These are phyloP conservation scores for Atopsyche davidsoni DNA, from an alignment of 1,140 invertebrate genomes.

Conservation along the genomic window DNA sequence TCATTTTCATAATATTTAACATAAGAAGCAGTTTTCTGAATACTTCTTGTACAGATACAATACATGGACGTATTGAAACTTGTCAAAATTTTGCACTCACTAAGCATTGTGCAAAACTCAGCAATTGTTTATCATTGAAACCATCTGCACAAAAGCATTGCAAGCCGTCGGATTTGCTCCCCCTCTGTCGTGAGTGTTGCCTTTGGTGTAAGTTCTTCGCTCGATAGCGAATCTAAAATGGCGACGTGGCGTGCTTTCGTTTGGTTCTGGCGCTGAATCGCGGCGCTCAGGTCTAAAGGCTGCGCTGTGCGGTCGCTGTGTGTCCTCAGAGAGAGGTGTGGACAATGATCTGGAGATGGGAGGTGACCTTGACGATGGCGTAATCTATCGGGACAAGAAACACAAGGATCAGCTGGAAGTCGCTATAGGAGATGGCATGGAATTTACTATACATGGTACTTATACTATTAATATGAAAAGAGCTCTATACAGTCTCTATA, in stretches of 20 bases:
- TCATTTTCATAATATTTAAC: too few relatives aligned
- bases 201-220: background rate
- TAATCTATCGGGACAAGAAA: constrained; percentile 80
- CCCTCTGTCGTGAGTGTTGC: background rate
- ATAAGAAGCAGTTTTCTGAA: too few relatives aligned
- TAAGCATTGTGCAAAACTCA: too few relatives aligned
- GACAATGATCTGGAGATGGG: constrained; percentile 59
- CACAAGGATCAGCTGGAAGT: constrained; percentile 84
- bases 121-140: too few relatives aligned
- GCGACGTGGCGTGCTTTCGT: constrained; percentile 30
- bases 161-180: too few relatives aligned
- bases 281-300: constrained; percentile 47
- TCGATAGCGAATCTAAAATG: constrained; percentile 21
- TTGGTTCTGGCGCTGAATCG: constrained; percentile 20
- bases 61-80: too few relatives aligned
- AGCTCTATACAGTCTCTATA: too few relatives aligned
- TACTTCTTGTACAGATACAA: too few relatives aligned
- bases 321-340: constrained; percentile 55
- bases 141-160: too few relatives aligned
- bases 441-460: constrained; percentile 82
- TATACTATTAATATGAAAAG: too few relatives aligned
- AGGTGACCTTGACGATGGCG: constrained; percentile 73
- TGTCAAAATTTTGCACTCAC: too few relatives aligned
- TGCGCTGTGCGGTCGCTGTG: constrained; percentile 54
- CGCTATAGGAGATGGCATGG: constrained; percentile 84